Percentiles rank a stretch among this genome's conserved stretches.
Evolutionary conservation across 2,797 vertebrate species (phyloP).

Genomic region (Odontamblyopus lacepedii): DNA sequence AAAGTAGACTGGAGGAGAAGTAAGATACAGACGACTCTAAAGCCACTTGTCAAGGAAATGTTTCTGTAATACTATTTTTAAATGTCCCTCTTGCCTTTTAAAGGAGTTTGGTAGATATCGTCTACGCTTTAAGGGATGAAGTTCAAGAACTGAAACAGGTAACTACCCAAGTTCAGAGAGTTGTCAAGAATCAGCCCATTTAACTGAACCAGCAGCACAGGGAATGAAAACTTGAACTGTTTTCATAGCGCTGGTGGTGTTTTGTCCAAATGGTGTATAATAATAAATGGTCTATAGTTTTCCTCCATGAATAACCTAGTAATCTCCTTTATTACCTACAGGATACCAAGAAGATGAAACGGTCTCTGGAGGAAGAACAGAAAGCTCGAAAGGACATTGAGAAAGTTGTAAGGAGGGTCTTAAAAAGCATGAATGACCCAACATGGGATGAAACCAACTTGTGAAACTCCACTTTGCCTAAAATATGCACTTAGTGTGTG

Average conservation of each 20-base stretch:
- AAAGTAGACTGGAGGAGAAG: slow-evolving; percentile 94
- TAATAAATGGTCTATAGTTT: not conserved
- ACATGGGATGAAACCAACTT: slow-evolving; percentile 99
- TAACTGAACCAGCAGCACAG: not conserved
- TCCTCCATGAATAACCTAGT: not conserved
- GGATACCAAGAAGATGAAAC: slow-evolving; percentile 99
- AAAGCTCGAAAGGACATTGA: slow-evolving; percentile 94
- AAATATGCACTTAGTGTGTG: slow-evolving; percentile 11
- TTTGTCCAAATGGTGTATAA: not conserved
- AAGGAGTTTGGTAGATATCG: slow-evolving; percentile 97
- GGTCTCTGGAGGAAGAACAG: slow-evolving; percentile 94
- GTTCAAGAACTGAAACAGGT: slow-evolving; percentile 98
- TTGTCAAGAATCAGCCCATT: too few species aligned
- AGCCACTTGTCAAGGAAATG: not conserved
- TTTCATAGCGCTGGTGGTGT: not conserved
- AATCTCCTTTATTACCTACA: slow-evolving; percentile 45
- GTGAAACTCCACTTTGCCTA: slow-evolving; percentile 67
- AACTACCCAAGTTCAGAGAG: not conserved
- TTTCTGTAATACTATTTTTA: not conserved
- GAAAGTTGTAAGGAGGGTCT: slow-evolving; percentile 90
- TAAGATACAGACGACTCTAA: slow-evolving; percentile 68
- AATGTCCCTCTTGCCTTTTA: slow-evolving; percentile 26
- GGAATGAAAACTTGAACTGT: not conserved
- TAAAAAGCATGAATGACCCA: slow-evolving; percentile 95
- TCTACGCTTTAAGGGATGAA: slow-evolving; percentile 95